phyloP scores from a whole-genome alignment of 2,113 vertebrate species.

The Triplophysa dalaica region DNA sequence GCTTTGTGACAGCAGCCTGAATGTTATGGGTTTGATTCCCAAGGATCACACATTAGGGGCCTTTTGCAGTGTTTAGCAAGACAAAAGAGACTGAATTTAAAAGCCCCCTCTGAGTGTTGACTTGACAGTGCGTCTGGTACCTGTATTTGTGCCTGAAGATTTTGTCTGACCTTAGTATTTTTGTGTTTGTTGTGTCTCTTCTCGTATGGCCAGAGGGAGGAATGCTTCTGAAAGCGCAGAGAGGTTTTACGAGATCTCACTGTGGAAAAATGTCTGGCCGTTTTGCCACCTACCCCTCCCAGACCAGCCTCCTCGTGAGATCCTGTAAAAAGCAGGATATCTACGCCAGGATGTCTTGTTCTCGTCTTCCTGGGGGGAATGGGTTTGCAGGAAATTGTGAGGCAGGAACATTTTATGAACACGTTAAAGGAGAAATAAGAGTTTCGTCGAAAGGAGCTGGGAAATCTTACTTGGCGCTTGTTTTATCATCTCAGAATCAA shows the following conservation, averaged over 20 bases:
- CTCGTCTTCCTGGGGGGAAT: conserved; percentile 48
- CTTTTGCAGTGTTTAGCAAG: background rate
- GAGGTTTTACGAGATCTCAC: conserved; percentile 62
- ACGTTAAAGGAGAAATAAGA: background rate
- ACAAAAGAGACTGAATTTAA: background rate
- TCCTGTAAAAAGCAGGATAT: conserved; percentile 49
- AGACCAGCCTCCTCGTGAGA: conserved; percentile 52
- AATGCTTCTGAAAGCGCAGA: conserved; percentile 63
- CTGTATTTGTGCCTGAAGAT: conserved; percentile 64
- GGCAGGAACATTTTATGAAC: conserved; percentile 25
- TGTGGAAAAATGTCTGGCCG: conserved; percentile 61
- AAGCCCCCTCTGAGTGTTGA: background rate
- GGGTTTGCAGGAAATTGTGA: conserved; percentile 46
- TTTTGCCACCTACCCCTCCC: conserved; percentile 58
- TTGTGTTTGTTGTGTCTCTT: conserved; percentile 66
- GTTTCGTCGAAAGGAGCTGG: background rate
- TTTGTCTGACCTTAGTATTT: conserved; percentile 70
- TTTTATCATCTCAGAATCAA: background rate
- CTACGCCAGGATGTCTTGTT: conserved; percentile 58
- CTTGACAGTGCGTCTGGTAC: background rate
- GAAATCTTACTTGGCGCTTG: background rate
- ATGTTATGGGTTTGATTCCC: no score
- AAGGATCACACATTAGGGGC: background rate
- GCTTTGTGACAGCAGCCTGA: no score
- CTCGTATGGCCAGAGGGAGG: conserved; percentile 55